Conservation (phyloP, 2,113 vertebrate species). For the Spea multiplicata region DNA sequence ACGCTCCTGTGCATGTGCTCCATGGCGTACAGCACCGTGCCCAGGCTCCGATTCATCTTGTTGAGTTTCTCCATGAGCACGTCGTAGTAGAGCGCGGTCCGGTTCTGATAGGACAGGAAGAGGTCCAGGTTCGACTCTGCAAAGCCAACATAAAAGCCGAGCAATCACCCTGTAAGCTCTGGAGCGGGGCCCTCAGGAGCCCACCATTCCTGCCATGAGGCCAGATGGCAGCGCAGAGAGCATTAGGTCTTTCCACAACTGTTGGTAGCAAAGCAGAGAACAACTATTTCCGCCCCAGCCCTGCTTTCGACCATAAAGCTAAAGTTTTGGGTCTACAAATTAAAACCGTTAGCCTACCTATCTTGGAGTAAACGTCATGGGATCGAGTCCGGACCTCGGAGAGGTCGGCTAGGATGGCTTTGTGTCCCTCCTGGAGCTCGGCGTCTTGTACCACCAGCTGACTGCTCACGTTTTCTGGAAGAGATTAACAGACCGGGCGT, state of each 20-base stretch:
- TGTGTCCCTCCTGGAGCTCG: slow-evolving; percentile 59
- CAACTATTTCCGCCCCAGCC: no score
- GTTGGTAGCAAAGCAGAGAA: no score
- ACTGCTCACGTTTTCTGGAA: slow-evolving; percentile 67
- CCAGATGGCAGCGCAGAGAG: no score
- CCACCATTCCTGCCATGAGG: no score
- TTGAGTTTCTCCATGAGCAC: slow-evolving; percentile 71
- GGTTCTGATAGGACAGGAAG: slow-evolving; percentile 69
- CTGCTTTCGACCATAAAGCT: no score
- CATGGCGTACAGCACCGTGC: slow-evolving; percentile 59
- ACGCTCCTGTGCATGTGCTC: slow-evolving; percentile 63
- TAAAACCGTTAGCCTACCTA: slow-evolving; percentile 55
- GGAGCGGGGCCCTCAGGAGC: no score
- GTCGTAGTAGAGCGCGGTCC: slow-evolving; percentile 63
- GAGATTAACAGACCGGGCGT: not conserved
- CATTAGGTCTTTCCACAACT: no score
- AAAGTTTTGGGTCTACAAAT: no score
- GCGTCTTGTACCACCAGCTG: slow-evolving; percentile 60
- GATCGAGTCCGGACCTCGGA: slow-evolving; percentile 58
- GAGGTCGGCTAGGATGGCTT: slow-evolving; percentile 59
- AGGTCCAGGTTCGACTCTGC: slow-evolving; percentile 66
- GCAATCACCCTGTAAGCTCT: no score
- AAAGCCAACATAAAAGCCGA: accelerated
- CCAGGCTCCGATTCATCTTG: slow-evolving; percentile 72
- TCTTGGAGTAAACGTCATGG: slow-evolving; percentile 64